Conservation (phyloP, 2,888 invertebrate species). For the Copidosoma aretas region DNA sequence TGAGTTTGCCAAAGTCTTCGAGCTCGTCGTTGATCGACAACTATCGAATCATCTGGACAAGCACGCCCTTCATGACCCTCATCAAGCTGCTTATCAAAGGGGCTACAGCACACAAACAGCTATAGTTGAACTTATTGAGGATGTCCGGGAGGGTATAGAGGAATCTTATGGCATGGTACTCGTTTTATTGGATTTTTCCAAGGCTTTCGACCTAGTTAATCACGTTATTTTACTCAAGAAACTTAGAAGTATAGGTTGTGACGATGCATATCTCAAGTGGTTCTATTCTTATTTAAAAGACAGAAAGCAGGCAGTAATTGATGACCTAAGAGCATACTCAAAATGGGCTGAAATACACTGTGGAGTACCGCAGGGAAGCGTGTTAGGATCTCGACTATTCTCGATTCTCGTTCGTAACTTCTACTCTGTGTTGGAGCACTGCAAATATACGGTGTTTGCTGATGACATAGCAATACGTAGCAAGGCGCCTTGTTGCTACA, state of each 20-base stretch:
- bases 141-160: not conserved
- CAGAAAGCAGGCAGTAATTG: not conserved
- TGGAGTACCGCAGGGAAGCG: constrained; percentile 3
- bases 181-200: constrained; percentile 10
- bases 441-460: too few species aligned
- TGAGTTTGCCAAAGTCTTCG: too few species aligned
- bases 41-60: too few species aligned
- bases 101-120: too few species aligned
- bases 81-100: too few species aligned
- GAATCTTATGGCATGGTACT: constrained; percentile 1
- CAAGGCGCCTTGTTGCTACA: too few species aligned
- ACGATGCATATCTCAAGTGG: not conserved
- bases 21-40: too few species aligned
- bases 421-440: too few species aligned
- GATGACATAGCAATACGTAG: too few species aligned
- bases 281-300: not conserved
- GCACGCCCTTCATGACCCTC: too few species aligned
- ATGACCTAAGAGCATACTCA: not conserved
- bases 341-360: not conserved
- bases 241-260: not conserved
- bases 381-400: constrained; percentile 10
- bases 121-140: not conserved
- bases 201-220: constrained; percentile 12
- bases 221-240: not conserved
- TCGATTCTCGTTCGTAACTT: constrained; percentile 6